Evolutionary conservation across 2,888 invertebrate species (phyloP).

Genomic region (Heteropelma amictum): DNA sequence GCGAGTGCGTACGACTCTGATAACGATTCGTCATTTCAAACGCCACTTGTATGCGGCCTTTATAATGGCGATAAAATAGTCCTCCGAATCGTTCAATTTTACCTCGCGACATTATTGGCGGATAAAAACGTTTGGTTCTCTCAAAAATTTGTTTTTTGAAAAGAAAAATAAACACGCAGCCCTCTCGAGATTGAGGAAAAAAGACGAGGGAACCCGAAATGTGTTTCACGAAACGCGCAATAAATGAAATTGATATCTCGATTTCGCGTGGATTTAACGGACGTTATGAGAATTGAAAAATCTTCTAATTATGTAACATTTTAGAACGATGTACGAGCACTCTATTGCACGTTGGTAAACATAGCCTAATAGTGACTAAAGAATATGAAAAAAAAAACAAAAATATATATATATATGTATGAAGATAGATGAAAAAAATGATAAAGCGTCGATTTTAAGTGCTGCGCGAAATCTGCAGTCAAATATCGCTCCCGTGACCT

Average conservation of each 20-base stretch:
- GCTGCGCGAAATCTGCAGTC: slow-evolving; percentile 52
- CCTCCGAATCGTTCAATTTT: no score
- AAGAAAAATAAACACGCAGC: no score
- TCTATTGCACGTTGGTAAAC: slow-evolving; percentile 34
- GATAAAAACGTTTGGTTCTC: no score
- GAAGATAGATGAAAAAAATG: slow-evolving; percentile 8
- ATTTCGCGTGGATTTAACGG: slow-evolving; percentile 19
- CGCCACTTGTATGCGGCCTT: no score
- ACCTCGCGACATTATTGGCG: no score
- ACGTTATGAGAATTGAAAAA: slow-evolving; percentile 17
- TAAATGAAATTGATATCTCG: slow-evolving; percentile 28
- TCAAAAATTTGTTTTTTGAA: no score
- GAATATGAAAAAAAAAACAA: not conserved
- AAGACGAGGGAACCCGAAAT: not conserved
- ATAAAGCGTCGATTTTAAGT: slow-evolving; percentile 35
- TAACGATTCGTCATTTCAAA: not conserved
- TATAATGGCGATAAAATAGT: no score
- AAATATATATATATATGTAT: not conserved
- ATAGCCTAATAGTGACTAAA: slow-evolving; percentile 23
- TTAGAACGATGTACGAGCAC: slow-evolving; percentile 35
- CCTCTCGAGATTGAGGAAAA: no score
- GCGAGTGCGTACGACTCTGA: not conserved
- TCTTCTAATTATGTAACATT: slow-evolving; percentile 48
- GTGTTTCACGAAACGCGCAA: slow-evolving; percentile 41
- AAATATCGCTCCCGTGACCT: slow-evolving; percentile 56